These are phyloP conservation scores for Cydia amplana DNA, from an alignment of 1,140 invertebrate species.

Conservation along the genomic window DNA sequence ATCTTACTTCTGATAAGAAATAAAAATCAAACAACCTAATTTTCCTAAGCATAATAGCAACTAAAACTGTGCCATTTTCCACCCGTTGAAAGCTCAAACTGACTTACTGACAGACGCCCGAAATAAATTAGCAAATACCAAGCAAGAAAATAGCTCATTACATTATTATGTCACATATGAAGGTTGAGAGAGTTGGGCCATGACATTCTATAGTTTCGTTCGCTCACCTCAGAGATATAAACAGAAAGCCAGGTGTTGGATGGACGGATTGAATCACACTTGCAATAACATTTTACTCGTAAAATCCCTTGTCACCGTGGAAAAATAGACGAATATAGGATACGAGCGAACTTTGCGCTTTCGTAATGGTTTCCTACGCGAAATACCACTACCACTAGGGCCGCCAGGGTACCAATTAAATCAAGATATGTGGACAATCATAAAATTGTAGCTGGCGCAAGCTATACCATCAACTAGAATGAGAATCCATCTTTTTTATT, in stretches of 20 bases:
- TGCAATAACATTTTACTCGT: background rate
- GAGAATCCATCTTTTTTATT: background rate
- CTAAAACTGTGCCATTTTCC: slow-evolving; percentile 23
- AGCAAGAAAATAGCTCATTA: slow-evolving; percentile 4
- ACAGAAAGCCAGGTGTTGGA: slow-evolving; percentile 18
- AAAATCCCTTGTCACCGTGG: background rate
- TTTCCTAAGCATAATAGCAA: slow-evolving; percentile 27
- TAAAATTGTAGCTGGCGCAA: background rate
- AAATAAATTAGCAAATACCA: slow-evolving; percentile 14
- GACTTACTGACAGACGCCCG: background rate
- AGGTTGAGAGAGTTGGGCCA: slow-evolving; percentile 46
- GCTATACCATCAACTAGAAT: background rate
- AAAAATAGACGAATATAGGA: background rate
- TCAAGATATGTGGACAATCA: too few relatives aligned
- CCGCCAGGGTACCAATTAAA: too few relatives aligned
- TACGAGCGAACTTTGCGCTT: too few relatives aligned
- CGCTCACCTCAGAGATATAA: slow-evolving; percentile 37
- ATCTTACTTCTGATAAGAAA: too few relatives aligned
- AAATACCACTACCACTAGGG: too few relatives aligned
- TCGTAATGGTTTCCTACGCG: too few relatives aligned
- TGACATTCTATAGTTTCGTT: slow-evolving; percentile 56
- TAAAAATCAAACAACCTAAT: background rate
- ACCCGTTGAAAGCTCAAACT: background rate
- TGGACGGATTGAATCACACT: background rate
- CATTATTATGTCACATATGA: slow-evolving; percentile 39